Evolutionary conservation across 2,888 invertebrate species (phyloP), one percentile per base, ranked within the genome.

Genomic region (Drosophila meridiana): DNA sequence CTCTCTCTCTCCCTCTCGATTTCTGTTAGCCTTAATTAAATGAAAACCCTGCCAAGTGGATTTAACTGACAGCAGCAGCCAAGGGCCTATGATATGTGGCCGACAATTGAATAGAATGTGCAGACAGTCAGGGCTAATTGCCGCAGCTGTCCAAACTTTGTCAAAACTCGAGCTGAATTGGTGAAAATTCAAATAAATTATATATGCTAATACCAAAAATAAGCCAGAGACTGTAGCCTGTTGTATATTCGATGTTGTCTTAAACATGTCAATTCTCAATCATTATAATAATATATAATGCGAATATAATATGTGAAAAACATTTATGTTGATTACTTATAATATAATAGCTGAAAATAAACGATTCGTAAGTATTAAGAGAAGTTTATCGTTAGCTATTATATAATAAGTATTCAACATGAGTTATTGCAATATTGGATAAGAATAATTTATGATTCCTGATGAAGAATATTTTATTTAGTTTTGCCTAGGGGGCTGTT

Each of bases 21-120:
- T 53, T 57, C 68, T 73, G 60, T 59, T 56, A 43, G 42, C 62
- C 42, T 47, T 79, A 79, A 79, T 79, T 76, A 70, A 79, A 76
- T 79, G 73, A 68, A 73, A 63, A 34, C 70, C 70, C 52, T 52
- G 55, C 34, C 60, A 28, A 69, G 43, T 62, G 56, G 52, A 52
- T 57, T 69, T 58, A 78, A 71, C 56, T 58, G 65, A 55, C 59
- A 66, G 67, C 59, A 66, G 74, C 55, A 58, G 42, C 58, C 20
- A 50, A 71, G 52, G 47, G 50, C 55, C 62, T 52, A 64, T 69
- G 47, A 73, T 50, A 32, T 66, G 63, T 45, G 53, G 55, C 55
- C 55, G 56, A 45, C 50, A 63, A 57, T 63, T 48, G 56, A 65
- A 72, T 57, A 26, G 48, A 69, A 60, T 63, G 43, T 43, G 50